These are phyloP conservation scores for Drosophila leonis DNA, from an alignment of 2,888 invertebrate genomes.

Conservation along the genomic window DNA sequence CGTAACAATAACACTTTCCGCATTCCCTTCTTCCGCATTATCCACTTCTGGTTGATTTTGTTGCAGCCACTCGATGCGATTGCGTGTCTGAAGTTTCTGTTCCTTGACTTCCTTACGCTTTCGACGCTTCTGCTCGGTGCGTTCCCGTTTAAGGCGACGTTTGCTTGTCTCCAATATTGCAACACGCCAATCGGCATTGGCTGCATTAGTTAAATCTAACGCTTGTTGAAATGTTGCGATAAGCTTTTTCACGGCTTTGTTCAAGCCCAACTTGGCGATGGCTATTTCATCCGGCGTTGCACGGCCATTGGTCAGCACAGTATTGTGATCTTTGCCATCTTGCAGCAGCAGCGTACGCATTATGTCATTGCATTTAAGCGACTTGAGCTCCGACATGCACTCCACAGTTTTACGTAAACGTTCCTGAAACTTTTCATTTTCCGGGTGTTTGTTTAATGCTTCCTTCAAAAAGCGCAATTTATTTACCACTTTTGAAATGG, in stretches of 20 bases:
- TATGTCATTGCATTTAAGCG: constrained; percentile 73
- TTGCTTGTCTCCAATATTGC: constrained; percentile 80
- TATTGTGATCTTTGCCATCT: constrained; percentile 68
- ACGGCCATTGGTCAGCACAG: constrained; percentile 79
- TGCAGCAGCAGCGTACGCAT: constrained; percentile 74
- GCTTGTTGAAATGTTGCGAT: constrained; percentile 57
- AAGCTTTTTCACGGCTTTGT: constrained; percentile 77
- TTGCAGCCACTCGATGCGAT: constrained; percentile 79
- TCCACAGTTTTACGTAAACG: constrained; percentile 71
- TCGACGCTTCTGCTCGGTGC: constrained; percentile 72
- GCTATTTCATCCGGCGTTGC: constrained; percentile 79
- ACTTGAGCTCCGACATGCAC: constrained; percentile 75
- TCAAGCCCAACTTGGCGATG: constrained; percentile 77
- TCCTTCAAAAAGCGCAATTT: constrained; percentile 82
- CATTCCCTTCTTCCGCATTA: too few species aligned
- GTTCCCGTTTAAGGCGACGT: constrained; percentile 66
- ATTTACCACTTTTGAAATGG: constrained; percentile 82
- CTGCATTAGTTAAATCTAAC: constrained; percentile 60
- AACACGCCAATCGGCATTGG: constrained; percentile 70
- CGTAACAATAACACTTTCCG: background rate
- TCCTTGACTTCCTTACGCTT: constrained; percentile 70
- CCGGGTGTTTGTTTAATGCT: constrained; percentile 72
- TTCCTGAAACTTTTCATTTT: constrained; percentile 69
- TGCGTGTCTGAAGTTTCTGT: constrained; percentile 68
- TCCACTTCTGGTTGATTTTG: constrained; percentile 52